These are phyloP conservation scores for Rotaria sp. DNA, from an alignment of 2,888 invertebrate genomes.

Conservation along the genomic window DNA sequence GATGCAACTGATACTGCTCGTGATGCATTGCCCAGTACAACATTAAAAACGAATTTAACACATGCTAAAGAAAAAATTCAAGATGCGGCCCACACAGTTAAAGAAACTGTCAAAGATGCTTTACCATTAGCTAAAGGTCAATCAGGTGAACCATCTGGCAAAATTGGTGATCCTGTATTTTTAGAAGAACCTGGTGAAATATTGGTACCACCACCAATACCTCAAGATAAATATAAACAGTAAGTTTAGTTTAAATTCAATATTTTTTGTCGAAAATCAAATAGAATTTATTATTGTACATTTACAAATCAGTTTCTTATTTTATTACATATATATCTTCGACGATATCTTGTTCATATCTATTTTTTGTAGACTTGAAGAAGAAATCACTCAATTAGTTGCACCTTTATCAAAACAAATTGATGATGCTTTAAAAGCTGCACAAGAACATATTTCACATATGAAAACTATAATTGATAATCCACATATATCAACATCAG, in stretches of 20 bases:
- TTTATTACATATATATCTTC: no score
- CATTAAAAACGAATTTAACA: neutral
- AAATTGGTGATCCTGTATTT: neutral
- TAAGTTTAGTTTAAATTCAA: neutral
- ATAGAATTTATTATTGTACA: no score
- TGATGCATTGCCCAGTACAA: neutral
- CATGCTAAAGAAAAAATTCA: neutral
- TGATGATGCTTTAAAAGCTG: neutral
- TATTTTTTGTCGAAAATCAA: no score
- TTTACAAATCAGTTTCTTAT: no score
- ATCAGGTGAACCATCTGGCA: neutral
- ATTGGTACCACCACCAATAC: neutral
- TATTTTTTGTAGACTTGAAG: neutral
- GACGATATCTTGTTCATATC: neutral
- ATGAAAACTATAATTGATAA: neutral
- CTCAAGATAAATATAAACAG: neutral
- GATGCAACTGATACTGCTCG: neutral
- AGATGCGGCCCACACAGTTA: neutral
- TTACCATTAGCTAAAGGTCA: neutral
- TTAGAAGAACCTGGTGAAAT: neutral
- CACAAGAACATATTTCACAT: neutral
- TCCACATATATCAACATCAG: neutral
- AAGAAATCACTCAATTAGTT: neutral
- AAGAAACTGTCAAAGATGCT: neutral
- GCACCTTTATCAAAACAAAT: neutral